Base-by-base conservation (phyloP, 2,888 invertebrate species). In the Liopterus haemorrhoidalis region DNA sequence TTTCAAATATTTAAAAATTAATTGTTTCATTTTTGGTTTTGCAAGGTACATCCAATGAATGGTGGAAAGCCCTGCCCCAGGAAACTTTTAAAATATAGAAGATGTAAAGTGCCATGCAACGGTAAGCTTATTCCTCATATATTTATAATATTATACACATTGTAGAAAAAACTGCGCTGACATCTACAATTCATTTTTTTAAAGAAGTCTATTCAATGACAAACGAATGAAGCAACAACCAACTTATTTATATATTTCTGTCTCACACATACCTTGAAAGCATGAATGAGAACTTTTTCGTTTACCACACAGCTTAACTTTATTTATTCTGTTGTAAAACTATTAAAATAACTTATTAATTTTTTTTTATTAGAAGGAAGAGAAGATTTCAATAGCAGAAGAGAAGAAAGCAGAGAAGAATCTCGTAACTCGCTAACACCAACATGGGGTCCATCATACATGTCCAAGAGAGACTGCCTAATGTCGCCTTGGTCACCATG, bases 401-500 rank as follows among this genome's bases (percentile, higher is more conserved):
- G 12, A 16, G 36, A 46, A 9, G 12, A 31, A 3, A 9, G 36
- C 18, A 9, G 30, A 20, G 16, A 37, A n/a, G n/a, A 43, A 16
- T 33, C 31, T n/a, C 45, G 40, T 14, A 49, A 51, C n/a, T 37
- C 49, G 12, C 46, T 48, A 11, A 44, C 46, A 31, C 49, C 56
- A 11, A 54, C 52, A 4, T 56, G 54, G 56, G 56, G 54, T 5
- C 51, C 56, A 6, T 48, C 53, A 32, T 48, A 43, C 5, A 32
- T 46, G 2, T 11, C 44, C 3, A 46, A 36, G 18, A 33, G 32
- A 5, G 74, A 75, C 48, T 84, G 83, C 58, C 68, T 70, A 22
- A 76, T 81, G 57, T 75, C 77, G 0, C 69, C 73, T 38, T 83
- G 83, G 83, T 76, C 79, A n/a, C 70, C 72, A 5, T 83, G 82